phyloP scores from a whole-genome alignment of 2,113 vertebrate genomes.

The Oreotrochilus melanogaster region DNA sequence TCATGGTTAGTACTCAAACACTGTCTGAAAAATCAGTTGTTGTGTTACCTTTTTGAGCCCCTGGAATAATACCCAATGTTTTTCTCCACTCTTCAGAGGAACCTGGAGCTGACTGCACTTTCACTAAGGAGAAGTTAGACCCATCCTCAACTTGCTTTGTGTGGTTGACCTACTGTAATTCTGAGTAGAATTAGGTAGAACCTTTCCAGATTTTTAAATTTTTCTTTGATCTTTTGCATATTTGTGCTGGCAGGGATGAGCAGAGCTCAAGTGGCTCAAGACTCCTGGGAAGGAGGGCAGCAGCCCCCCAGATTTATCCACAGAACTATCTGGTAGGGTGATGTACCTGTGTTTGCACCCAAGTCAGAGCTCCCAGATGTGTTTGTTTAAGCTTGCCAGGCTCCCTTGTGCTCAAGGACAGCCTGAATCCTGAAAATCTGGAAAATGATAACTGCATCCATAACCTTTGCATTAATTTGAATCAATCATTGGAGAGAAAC shows the following conservation, averaged over 20 bases:
- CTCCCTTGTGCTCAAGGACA: not conserved
- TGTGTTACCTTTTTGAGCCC: not conserved
- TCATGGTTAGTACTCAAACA: not conserved
- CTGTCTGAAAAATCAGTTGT: not conserved
- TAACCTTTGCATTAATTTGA: not conserved
- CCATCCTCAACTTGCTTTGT: not conserved
- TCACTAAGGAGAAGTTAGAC: not conserved
- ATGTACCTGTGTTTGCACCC: no score
- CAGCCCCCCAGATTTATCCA: not conserved
- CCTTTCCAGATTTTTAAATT: fast-evolving
- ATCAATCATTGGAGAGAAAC: not conserved
- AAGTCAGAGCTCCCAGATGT: not conserved
- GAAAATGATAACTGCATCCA: not conserved
- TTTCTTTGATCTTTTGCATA: not conserved
- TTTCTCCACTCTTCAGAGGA: not conserved
- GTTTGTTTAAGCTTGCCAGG: not conserved
- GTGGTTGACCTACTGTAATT: not conserved
- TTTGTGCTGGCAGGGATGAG: not conserved
- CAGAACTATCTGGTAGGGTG: not conserved
- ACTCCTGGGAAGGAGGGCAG: not conserved
- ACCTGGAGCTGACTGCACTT: not conserved
- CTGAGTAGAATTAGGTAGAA: not conserved
- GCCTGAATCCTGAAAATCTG: not conserved
- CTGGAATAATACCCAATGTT: not conserved
- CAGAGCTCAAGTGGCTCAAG: not conserved